A percentile compares a stretch with the other conserved stretches of the same genome.
These are phyloP conservation scores for Connochaetes taurinus DNA, from an alignment of 2,113 vertebrate genomes.

Conservation along the genomic window DNA sequence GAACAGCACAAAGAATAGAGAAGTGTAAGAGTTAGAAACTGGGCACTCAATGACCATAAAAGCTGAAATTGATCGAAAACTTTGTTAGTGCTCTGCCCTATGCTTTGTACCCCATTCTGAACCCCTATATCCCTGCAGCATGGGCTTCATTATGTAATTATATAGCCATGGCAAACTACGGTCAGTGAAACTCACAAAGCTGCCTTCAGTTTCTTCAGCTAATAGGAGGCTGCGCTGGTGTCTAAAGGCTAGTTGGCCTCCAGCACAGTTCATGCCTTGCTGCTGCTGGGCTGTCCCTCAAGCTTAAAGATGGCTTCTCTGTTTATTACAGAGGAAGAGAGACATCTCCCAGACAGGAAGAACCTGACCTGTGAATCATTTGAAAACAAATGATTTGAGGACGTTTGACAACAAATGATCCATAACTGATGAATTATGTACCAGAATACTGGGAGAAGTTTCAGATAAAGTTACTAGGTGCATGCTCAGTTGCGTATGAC, in stretches of 20 bases:
- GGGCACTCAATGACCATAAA: neutral
- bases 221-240: neutral
- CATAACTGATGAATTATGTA: neutral
- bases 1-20: neutral
- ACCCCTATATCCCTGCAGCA: too few species aligned
- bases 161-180: neutral
- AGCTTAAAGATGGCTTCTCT: neutral
- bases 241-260: neutral
- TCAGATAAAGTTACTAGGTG: neutral
- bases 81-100: neutral
- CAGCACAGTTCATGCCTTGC: rapidly evolving
- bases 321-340: neutral
- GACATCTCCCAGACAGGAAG: neutral
- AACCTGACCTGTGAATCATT: neutral
- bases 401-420: neutral
- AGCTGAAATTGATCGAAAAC: neutral
- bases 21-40: neutral
- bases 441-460: neutral
- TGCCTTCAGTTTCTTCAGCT: neutral
- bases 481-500: neutral
- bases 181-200: neutral
- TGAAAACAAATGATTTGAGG: neutral
- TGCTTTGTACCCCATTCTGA: neutral
- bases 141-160: neutral
- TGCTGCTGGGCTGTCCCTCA: neutral